Evolutionary conservation across 2,797 vertebrate species (phyloP).

Genomic region (Leuciscus waleckii): DNA sequence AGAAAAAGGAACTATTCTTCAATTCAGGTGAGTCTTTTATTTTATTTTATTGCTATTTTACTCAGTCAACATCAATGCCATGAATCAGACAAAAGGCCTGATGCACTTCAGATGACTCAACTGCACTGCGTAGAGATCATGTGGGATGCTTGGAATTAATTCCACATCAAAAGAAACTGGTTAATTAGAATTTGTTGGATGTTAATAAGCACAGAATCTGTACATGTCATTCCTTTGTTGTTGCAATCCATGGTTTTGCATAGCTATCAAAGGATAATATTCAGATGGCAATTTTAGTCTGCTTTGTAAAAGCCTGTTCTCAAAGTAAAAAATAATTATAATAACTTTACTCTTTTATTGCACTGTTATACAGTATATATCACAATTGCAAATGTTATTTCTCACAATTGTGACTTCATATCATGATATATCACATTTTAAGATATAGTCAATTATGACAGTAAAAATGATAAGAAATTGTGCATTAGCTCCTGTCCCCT

Average conservation of each 20-base stretch:
- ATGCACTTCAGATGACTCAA: constrained; percentile 9
- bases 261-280: background rate
- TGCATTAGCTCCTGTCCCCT: no score
- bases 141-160: background rate
- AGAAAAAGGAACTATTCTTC: background rate
- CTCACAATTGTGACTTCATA: background rate
- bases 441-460: background rate
- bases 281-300: background rate
- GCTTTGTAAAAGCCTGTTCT: background rate
- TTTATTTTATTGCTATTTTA: constrained; percentile 11
- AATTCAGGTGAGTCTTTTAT: constrained; percentile 13
- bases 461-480: background rate
- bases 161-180: constrained; percentile 6
- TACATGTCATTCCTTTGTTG: background rate
- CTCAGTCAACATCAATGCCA: background rate
- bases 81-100: constrained; percentile 12
- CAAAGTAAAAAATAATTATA: background rate
- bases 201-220: background rate
- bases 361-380: background rate
- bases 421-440: background rate
- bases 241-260: background rate
- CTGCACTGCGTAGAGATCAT: background rate
- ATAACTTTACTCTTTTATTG: background rate
- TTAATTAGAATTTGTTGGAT: constrained; percentile 20
- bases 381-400: background rate